These are phyloP conservation scores for Tympanuchus pallidicinctus DNA, from an alignment of 2,113 vertebrate species.

Conservation along the genomic window DNA sequence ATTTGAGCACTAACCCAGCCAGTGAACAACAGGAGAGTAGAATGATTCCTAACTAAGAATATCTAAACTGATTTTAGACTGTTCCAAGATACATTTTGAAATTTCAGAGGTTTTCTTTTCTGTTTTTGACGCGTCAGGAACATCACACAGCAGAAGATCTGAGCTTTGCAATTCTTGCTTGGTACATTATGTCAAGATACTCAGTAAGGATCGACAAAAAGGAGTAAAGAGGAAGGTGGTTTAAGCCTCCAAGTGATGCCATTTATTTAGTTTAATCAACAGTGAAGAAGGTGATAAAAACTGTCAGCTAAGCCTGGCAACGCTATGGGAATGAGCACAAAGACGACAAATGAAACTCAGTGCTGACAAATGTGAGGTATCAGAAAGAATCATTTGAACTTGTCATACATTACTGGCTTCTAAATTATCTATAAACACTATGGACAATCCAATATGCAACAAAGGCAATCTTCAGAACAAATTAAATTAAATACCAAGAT, in stretches of 20 bases:
- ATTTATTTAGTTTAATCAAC: constrained; percentile 38
- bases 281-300: not conserved
- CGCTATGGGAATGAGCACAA: not conserved
- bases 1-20: not conserved
- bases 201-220: not conserved
- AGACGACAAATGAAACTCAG: not conserved
- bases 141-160: not conserved
- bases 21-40: not conserved
- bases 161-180: not conserved
- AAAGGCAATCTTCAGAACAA: constrained; percentile 10
- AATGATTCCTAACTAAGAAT: not conserved
- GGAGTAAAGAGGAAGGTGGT: not conserved
- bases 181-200: not conserved
- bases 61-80: not conserved
- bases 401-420: not conserved
- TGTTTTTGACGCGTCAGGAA: not conserved
- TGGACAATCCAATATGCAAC: not conserved
- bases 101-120: not conserved
- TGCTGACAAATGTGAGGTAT: not conserved
- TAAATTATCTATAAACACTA: constrained; percentile 32
- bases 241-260: not conserved
- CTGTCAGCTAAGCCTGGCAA: not conserved
- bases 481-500: constrained; percentile 9
- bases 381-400: not conserved
- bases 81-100: not conserved